phyloP scores from a whole-genome alignment of 1,140 invertebrate species.

The Drosophila micromelanica region DNA sequence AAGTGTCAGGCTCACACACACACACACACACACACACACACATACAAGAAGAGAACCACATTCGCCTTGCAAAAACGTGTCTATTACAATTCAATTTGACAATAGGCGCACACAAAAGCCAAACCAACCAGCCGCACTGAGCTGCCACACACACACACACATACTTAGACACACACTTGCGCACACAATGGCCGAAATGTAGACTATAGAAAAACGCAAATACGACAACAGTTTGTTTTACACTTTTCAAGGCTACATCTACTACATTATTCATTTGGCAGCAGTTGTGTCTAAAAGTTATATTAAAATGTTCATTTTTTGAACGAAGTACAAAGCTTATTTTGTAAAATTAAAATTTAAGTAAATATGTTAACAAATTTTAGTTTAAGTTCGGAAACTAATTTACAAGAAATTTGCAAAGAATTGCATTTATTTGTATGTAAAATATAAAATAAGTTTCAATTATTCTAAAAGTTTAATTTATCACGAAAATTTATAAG shows the following conservation, averaged over 20 bases:
- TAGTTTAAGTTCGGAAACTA: too few species aligned
- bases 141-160: conserved; percentile 35
- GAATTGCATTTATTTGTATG: too few species aligned
- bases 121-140: conserved; percentile 71
- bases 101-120: conserved; percentile 80
- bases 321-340: too few species aligned
- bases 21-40: conserved; percentile 25
- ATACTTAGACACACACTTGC: conserved; percentile 16
- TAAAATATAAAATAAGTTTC: too few species aligned
- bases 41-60: conserved; percentile 10
- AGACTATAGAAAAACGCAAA: conserved; percentile 33
- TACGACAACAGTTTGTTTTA: conserved; percentile 19
- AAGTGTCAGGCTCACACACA: conserved; percentile 60
- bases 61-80: conserved; percentile 67
- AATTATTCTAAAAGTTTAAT: too few species aligned
- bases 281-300: too few species aligned
- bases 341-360: too few species aligned
- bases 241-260: not conserved
- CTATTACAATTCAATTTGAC: conserved; percentile 83
- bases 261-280: not conserved
- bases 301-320: too few species aligned
- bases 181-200: conserved; percentile 47
- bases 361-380: too few species aligned
- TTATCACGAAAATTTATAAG: too few species aligned
- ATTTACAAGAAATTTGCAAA: too few species aligned